Conservation (phyloP, 2,888 invertebrate species). For the Heliconius hortense region DNA sequence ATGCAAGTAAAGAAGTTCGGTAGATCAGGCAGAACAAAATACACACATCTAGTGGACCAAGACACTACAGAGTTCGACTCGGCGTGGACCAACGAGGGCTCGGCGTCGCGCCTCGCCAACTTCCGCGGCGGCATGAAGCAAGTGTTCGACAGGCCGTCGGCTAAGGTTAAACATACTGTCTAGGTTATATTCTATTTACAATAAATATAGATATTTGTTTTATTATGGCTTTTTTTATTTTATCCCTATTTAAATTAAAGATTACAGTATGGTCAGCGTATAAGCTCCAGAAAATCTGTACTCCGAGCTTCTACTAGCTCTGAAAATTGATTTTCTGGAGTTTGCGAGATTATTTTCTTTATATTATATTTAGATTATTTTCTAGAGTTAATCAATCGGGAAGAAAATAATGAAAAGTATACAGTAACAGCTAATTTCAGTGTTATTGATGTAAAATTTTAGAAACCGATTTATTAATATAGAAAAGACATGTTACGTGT, state of each 20-base stretch:
- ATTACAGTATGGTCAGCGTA: too few species aligned
- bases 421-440: too few species aligned
- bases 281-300: too few species aligned
- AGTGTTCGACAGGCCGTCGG: conserved; percentile 93
- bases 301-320: too few species aligned
- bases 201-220: neutral
- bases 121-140: conserved; percentile 97
- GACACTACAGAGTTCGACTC: conserved; percentile 99
- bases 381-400: too few species aligned
- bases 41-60: conserved; percentile 99
- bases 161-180: conserved; percentile 61
- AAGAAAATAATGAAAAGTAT: too few species aligned
- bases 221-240: neutral
- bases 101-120: conserved; percentile 74
- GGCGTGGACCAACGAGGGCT: conserved; percentile 96
- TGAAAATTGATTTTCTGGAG: too few species aligned
- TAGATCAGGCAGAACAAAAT: conserved; percentile 98
- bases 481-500: too few species aligned
- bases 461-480: too few species aligned
- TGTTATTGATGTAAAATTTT: too few species aligned
- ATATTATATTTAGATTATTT: too few species aligned
- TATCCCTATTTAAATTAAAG: neutral
- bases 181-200: conserved; percentile 4
- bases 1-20: conserved; percentile 99
- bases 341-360: too few species aligned